Evolutionary conservation across 2,888 invertebrate genomes (phyloP).

Genomic region (Nebria brevicollis): DNA sequence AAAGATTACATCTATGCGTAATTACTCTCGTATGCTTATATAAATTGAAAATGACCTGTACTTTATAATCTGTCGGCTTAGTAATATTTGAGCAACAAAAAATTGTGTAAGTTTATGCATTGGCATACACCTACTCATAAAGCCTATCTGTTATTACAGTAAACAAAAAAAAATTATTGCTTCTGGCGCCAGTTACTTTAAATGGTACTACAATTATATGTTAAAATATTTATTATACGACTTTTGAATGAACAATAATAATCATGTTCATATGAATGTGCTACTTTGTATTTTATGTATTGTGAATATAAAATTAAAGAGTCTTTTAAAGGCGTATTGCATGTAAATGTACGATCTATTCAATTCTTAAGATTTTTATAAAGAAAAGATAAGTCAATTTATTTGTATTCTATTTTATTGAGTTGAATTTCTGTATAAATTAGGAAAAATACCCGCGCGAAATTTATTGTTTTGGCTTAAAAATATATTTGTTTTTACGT

Average conservation of each 20-base stretch:
- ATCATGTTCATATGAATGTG: background rate
- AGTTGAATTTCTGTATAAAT: too few species aligned
- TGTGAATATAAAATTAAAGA: background rate
- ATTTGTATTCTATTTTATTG: too few species aligned
- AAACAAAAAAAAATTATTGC: constrained; percentile 6
- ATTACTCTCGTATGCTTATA: constrained; percentile 7
- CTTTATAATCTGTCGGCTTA: constrained; percentile 19
- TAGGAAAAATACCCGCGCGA: too few species aligned
- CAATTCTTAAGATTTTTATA: too few species aligned
- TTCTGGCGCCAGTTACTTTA: constrained; percentile 21
- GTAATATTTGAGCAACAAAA: constrained; percentile 5
- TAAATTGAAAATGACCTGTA: constrained; percentile 10
- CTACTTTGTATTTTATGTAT: background rate
- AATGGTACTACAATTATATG: background rate
- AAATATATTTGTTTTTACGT: too few species aligned
- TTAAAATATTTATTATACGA: background rate
- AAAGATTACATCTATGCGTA: constrained; percentile 17
- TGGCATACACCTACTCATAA: constrained; percentile 11
- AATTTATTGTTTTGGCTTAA: too few species aligned
- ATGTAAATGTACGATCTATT: too few species aligned
- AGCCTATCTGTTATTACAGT: constrained; percentile 19
- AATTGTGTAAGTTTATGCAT: constrained; percentile 5
- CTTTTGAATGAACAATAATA: constrained; percentile 1
- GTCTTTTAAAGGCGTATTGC: background rate
- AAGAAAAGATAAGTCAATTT: too few species aligned